Percentiles rank a stretch among this genome's conserved stretches.
Conservation (phyloP, 2,797 vertebrate species). For the Betta splendens region DNA sequence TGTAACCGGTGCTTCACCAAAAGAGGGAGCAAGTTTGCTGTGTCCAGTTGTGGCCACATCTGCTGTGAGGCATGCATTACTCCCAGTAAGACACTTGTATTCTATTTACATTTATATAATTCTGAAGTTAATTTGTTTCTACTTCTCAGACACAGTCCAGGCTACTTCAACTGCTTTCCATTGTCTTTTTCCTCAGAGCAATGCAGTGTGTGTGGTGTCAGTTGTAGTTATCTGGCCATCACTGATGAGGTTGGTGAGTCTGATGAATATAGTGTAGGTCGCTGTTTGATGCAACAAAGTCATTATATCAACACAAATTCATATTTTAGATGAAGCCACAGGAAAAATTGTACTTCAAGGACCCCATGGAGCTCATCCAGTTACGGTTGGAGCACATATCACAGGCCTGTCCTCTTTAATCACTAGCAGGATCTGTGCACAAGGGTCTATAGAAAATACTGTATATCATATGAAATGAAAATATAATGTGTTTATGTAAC, state of each 20-base stretch:
- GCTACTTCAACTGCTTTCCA: neutral
- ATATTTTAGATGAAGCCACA: conserved; percentile 85
- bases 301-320: neutral
- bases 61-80: conserved; percentile 85
- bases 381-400: conserved; percentile 81
- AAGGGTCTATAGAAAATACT: too few species aligned
- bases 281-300: neutral
- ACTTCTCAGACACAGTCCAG: neutral
- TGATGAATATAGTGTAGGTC: conserved; percentile 2
- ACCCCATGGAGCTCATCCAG: conserved; percentile 81
- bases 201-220: conserved; percentile 83
- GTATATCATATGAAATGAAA: too few species aligned
- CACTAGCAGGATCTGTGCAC: too few species aligned
- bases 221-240: conserved; percentile 85
- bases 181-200: conserved; percentile 74
- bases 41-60: conserved; percentile 90
- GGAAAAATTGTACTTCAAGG: conserved; percentile 88
- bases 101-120: neutral
- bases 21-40: conserved; percentile 76
- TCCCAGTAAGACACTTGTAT: conserved; percentile 69
- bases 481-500: too few species aligned
- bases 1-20: conserved; percentile 87
- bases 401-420: conserved; percentile 77
- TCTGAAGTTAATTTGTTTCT: neutral
- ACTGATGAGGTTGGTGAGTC: conserved; percentile 82